Base-by-base conservation (phyloP, 1,140 invertebrate genomes). In the Drepana arcuata region DNA sequence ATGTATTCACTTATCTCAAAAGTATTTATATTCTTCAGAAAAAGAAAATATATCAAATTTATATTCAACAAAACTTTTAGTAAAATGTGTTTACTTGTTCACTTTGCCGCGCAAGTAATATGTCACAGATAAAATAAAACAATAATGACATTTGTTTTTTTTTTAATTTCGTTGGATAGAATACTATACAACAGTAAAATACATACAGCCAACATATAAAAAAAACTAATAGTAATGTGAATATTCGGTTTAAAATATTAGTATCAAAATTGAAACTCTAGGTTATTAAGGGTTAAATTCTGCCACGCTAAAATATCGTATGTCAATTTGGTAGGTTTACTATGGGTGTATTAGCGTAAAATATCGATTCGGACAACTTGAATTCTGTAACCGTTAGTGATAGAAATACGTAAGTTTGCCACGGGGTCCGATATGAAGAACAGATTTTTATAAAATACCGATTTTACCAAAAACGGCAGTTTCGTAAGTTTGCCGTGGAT, bases 1-100 rank as follows among this genome's bases (percentile, higher is more conserved):
- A 63, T 59, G 34, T 59, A 56, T 56, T 59, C 48, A 59, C 48
- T 59, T 64, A 64, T 52, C 60, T 52, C 48, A 61, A 60, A 60
- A 57, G 49, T 58, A 58, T 55, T 48, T 58, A 52, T 49, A 58
- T 60, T 48, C 50, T 54, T 48, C 43, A 59, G 51, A 59, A 51
- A 51, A 51, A 55, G 48, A 51, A 53, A 61, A 54, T 49, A 52
- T 52, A 43, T 59, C 43, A 49, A 50, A 52, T 61, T 53, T 57
- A 26, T 61, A 60, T 54, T 58, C 43, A 53, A 51, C 56, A 51
- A 55, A 51, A 55, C 42, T 55, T 59, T 59, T 54, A 59, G 48
- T 59, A 48, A 58, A 53, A 53, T 58, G 43, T 53, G 55, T 58
- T 58, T 53, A 49, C 43, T 48, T 53, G 49, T 53, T 47, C 43